These are phyloP conservation scores for Irena cyanogastra DNA, from an alignment of 2,113 vertebrate genomes.

Conservation along the genomic window DNA sequence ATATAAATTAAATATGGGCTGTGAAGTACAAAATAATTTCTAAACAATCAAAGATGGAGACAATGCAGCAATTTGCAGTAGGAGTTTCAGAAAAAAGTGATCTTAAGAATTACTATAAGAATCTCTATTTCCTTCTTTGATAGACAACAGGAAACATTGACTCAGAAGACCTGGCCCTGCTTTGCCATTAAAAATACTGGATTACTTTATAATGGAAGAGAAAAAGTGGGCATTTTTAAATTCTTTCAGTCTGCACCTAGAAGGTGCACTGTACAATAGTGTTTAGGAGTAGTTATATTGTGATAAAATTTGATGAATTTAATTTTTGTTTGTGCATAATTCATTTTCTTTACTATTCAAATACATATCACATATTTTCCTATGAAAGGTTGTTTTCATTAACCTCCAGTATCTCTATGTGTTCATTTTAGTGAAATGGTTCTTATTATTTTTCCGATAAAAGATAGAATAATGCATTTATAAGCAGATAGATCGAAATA, in stretches of 20 bases:
- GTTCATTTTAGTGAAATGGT: not conserved
- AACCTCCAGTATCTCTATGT: not conserved
- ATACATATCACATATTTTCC: not conserved
- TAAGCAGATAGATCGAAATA: not conserved
- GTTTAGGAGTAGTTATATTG: not conserved
- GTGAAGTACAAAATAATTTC: not conserved
- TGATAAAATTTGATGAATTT: not conserved
- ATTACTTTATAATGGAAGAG: not conserved
- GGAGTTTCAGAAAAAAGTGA: not conserved
- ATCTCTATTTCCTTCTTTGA: not conserved
- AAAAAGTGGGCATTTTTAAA: not conserved
- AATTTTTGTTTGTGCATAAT: not conserved
- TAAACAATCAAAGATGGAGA: not conserved
- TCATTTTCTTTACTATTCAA: not conserved
- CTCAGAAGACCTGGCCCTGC: not conserved
- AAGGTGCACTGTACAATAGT: not conserved
- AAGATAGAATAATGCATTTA: not conserved
- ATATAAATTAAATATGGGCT: not conserved
- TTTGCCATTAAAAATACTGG: not conserved
- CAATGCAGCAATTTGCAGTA: not conserved
- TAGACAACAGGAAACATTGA: not conserved
- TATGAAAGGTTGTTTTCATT: not conserved
- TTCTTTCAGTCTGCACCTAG: not conserved
- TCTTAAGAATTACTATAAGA: not conserved
- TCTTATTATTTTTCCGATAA: not conserved